Evolutionary conservation across 1,140 invertebrate species (phyloP).

Genomic region (Episyrphus balteatus): DNA sequence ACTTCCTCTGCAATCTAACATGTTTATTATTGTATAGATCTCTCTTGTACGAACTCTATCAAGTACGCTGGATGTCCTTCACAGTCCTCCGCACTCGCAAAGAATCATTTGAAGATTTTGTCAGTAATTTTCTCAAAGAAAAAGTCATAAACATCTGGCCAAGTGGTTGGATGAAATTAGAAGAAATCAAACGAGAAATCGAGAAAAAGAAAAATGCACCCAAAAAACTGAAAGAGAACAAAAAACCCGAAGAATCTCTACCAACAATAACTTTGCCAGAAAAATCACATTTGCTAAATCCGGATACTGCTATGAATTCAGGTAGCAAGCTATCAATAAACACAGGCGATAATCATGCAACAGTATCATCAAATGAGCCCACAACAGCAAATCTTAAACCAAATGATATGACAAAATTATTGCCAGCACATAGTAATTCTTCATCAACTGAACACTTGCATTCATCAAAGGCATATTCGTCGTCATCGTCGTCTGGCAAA

Average conservation of each 20-base stretch:
- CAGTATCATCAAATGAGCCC: not conserved
- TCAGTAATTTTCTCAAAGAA: conserved; percentile 22
- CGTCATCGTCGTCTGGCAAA: too few species aligned
- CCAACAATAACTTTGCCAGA: not conserved
- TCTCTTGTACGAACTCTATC: conserved; percentile 26
- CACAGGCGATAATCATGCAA: not conserved
- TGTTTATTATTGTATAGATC: conserved; percentile 5
- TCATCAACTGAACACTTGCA: too few species aligned
- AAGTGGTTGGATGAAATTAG: conserved; percentile 32
- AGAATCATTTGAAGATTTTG: conserved; percentile 30
- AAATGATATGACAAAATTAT: not conserved
- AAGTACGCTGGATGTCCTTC: conserved; percentile 31
- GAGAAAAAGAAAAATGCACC: conserved; percentile 17
- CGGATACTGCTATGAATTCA: not conserved
- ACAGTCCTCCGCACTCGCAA: conserved; percentile 24
- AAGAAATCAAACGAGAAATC: conserved; percentile 31
- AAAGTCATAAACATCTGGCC: conserved; percentile 33
- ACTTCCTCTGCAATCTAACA: not conserved
- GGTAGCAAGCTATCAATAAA: not conserved
- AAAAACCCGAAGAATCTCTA: conserved; percentile 6
- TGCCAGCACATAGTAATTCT: not conserved
- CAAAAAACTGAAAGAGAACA: conserved; percentile 27
- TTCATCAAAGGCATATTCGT: too few species aligned
- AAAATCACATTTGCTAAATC: not conserved
- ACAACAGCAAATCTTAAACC: not conserved